phyloP scores from a whole-genome alignment of 1,140 invertebrate genomes.

The Drosophila lacertosa region DNA sequence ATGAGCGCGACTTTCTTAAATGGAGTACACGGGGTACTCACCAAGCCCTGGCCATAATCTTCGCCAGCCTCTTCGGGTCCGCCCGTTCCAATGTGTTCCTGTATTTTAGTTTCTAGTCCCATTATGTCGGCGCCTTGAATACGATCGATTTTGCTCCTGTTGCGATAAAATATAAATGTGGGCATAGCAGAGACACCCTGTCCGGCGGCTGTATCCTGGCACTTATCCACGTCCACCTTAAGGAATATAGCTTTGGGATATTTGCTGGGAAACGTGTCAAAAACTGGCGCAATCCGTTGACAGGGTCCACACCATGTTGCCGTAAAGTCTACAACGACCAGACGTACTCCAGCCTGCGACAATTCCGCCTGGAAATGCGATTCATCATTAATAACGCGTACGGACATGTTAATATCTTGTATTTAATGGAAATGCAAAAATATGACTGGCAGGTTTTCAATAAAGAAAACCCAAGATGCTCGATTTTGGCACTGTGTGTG shows the following conservation, averaged over 20 bases:
- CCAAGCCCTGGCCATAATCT: conserved; percentile 88
- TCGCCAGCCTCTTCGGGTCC: conserved; percentile 87
- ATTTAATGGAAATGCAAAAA: conserved; percentile 12
- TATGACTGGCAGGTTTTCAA: conserved; percentile 34
- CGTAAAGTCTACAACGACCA: conserved; percentile 98
- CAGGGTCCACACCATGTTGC: conserved; percentile 98
- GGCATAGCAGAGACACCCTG: conserved; percentile 98
- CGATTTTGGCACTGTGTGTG: conserved; percentile 1
- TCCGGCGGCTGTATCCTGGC: conserved; percentile 91
- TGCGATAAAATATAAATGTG: conserved; percentile 98
- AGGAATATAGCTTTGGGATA: conserved; percentile 96
- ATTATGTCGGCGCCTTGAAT: conserved; percentile 93
- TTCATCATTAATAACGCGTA: conserved; percentile 86
- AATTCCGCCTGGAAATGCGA: conserved; percentile 93
- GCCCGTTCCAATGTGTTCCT: conserved; percentile 92
- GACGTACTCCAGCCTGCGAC: conserved; percentile 90
- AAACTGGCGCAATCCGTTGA: conserved; percentile 95
- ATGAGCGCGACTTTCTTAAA: background rate
- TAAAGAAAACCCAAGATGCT: conserved; percentile 22
- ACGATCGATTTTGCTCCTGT: conserved; percentile 91
- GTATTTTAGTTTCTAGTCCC: conserved; percentile 94
- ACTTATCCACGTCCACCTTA: conserved; percentile 97
- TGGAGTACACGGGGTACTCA: conserved; percentile 12
- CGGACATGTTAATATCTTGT: conserved; percentile 72
- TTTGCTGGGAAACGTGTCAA: conserved; percentile 92